phyloP scores from a whole-genome alignment of 1,140 invertebrate species.

The Macrobrachium rosenbergii region DNA sequence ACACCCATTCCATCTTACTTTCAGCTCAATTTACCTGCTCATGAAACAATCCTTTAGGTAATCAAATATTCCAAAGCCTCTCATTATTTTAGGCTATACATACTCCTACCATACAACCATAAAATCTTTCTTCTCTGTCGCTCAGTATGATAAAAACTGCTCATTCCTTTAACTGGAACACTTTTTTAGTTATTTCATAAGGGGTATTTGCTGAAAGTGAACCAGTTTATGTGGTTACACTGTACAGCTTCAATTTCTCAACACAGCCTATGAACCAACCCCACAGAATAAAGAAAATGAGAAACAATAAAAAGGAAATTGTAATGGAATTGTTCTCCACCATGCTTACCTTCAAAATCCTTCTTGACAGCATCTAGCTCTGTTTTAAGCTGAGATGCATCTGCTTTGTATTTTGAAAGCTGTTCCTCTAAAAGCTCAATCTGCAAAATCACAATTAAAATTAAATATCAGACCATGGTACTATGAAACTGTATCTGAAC shows the following conservation, averaged over 20 bases:
- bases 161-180: too few relatives aligned
- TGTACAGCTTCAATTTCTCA: background rate
- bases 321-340: background rate
- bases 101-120: too few relatives aligned
- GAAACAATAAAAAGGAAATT: background rate
- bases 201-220: too few relatives aligned
- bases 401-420: constrained; percentile 33
- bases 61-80: too few relatives aligned
- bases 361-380: constrained; percentile 37
- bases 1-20: too few relatives aligned
- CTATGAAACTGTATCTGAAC: too few relatives aligned
- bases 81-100: too few relatives aligned
- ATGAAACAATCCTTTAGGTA: too few relatives aligned
- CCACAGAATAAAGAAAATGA: background rate
- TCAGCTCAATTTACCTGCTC: too few relatives aligned
- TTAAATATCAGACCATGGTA: background rate
- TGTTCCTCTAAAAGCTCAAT: constrained; percentile 55
- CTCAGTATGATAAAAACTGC: too few relatives aligned
- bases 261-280: background rate
- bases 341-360: constrained; percentile 53
- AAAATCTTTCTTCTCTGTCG: too few relatives aligned
- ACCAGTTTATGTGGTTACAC: background rate
- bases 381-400: constrained; percentile 20
- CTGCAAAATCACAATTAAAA: constrained; percentile 26
- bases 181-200: too few relatives aligned